Base-by-base conservation (phyloP, 2,888 invertebrate species). In the Eupsilia transversa region DNA sequence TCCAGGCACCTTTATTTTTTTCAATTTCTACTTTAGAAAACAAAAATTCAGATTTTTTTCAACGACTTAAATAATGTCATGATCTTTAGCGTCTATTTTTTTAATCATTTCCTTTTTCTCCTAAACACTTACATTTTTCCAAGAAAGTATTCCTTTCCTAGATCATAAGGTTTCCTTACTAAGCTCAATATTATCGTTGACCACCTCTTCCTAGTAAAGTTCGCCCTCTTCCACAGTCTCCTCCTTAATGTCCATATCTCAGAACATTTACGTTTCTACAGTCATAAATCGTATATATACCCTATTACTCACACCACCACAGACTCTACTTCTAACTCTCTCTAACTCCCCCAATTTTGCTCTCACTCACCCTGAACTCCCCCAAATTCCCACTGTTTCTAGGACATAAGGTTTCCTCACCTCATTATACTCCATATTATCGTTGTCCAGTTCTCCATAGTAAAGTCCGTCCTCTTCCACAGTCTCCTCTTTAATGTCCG, bases 391-490 rank as follows among this genome's bases (percentile, higher is more conserved):
- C 35, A 23, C 20, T 3, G 9, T 30, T 30, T 9, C 27, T 27
- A 9, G 9, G 9, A 20, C 20, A 20, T 56, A 20, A 9, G 30
- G 10, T 30, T 33, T 57, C 30, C 57, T 57, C 30, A 64, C 96
- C 93, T 96, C 96, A 66, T 96, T 93, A 59, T 93, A 96, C 56
- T 96, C 96, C 91, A 96, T 92, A 33, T 96, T 92, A 12, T 96
- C 96, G 49, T 94, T 91, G 59, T 96, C 96, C 82, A 96, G 89
- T 74, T 96, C 96, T 0, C 96, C 96, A 81, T 96, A 96, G 87
- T 94, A 96, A 6, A 96, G 90, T 3, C 96, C 96, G 60, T 96
- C 96, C 52, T 96, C 96, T 74, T 96, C 96, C 0, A 96, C 96
- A 0, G 95, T 96, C 78, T 96, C 96, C 82, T 96, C 96, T 76